A percentile compares a stretch with the other conserved stretches of the same genome.
Conservation (phyloP, 2,888 invertebrate genomes). For the Troilus luridus region DNA sequence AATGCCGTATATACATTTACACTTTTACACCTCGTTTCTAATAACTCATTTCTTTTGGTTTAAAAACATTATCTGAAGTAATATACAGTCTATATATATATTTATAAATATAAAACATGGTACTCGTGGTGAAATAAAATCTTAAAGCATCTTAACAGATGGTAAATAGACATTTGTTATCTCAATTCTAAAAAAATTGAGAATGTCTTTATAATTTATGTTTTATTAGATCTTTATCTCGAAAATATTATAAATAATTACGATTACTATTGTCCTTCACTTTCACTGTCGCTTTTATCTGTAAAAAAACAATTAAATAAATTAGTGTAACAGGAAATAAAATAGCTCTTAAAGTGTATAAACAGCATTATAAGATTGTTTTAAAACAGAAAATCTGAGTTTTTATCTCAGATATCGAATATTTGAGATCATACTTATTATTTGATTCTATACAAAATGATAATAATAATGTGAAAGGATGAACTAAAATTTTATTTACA, state of each 20-base stretch:
- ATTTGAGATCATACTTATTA: neutral
- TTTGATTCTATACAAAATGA: too few relatives aligned
- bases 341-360: neutral
- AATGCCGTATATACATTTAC: constrained; percentile 53
- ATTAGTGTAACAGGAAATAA: constrained; percentile 48
- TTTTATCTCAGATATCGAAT: neutral
- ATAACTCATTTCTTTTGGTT: constrained; percentile 52
- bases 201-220: constrained; percentile 30
- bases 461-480: neutral
- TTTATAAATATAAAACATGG: constrained; percentile 59
- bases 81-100: constrained; percentile 60
- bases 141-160: constrained; percentile 58
- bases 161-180: constrained; percentile 54
- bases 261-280: constrained; percentile 84
- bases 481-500: neutral
- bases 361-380: neutral
- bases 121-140: constrained; percentile 49
- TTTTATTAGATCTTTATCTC: neutral
- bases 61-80: constrained; percentile 49
- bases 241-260: constrained; percentile 40
- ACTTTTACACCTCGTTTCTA: constrained; percentile 49
- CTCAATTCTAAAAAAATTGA: constrained; percentile 50
- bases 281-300: constrained; percentile 96
- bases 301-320: constrained; percentile 69
- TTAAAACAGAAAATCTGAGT: neutral